phyloP scores from a whole-genome alignment of 2,888 invertebrate genomes.

The Ennomos quercinarius region DNA sequence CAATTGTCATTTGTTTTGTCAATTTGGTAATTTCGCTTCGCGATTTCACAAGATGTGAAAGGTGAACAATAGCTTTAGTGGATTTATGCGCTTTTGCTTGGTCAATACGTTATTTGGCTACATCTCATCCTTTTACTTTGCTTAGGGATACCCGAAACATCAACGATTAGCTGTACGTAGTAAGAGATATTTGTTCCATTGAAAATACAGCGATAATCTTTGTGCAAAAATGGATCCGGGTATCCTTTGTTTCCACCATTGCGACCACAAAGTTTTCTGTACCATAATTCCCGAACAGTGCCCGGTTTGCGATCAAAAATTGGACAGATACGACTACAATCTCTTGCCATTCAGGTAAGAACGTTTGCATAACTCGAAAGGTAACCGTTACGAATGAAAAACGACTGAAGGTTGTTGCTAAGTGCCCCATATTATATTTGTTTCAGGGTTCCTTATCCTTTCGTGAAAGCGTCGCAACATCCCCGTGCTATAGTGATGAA shows the following conservation, averaged over 20 bases:
- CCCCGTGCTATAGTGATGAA: constrained; percentile 94
- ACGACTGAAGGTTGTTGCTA: constrained; percentile 61
- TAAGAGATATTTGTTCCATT: constrained; percentile 56
- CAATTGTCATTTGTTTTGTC: too few species aligned
- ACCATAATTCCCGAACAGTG: constrained; percentile 91
- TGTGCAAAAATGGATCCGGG: constrained; percentile 88
- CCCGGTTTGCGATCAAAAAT: constrained; percentile 89
- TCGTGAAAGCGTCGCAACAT: constrained; percentile 92
- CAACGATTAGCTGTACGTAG: constrained; percentile 33
- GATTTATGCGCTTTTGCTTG: constrained; percentile 64
- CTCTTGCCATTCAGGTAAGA: constrained; percentile 91
- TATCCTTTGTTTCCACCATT: constrained; percentile 96
- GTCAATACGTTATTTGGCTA: constrained; percentile 52
- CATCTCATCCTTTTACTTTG: constrained; percentile 48
- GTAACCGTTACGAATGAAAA: constrained; percentile 24
- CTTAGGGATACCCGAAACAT: constrained; percentile 43
- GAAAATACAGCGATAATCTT: constrained; percentile 53
- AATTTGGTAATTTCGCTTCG: too few species aligned
- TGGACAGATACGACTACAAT: constrained; percentile 86
- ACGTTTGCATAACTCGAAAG: constrained; percentile 2
- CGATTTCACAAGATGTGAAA: constrained; percentile 55
- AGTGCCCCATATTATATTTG: constrained; percentile 62
- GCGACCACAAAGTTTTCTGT: constrained; percentile 93
- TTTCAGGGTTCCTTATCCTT: constrained; percentile 93
- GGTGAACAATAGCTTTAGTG: constrained; percentile 58